Percentiles rank a stretch among this genome's conserved stretches.
phyloP scores from a whole-genome alignment of 2,888 invertebrate genomes.

The Asteroscopus sphinx region DNA sequence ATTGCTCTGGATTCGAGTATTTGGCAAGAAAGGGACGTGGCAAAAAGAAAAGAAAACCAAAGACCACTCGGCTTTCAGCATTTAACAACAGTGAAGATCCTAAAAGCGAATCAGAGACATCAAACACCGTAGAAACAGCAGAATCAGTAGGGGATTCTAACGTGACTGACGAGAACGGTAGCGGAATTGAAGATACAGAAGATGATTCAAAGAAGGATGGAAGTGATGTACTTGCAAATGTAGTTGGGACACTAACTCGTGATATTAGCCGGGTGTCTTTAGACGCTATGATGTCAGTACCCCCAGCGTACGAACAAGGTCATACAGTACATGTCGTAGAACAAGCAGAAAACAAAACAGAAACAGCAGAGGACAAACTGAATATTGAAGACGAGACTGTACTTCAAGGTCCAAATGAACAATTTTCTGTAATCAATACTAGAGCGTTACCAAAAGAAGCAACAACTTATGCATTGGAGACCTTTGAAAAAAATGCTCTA shows the following conservation, averaged over 20 bases:
- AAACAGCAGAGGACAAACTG: slow-evolving; percentile 32
- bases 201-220: slow-evolving; percentile 16
- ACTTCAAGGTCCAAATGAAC: not conserved
- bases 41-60: slow-evolving; percentile 42
- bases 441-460: slow-evolving; percentile 69
- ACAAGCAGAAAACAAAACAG: not conserved
- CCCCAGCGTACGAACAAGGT: slow-evolving; percentile 22
- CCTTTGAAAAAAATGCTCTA: slow-evolving; percentile 75
- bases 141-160: slow-evolving; percentile 25
- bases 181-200: slow-evolving; percentile 36
- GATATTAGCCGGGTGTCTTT: slow-evolving; percentile 21
- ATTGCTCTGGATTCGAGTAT: slow-evolving; percentile 30
- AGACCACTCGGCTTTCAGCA: slow-evolving; percentile 10
- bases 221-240: slow-evolving; percentile 1
- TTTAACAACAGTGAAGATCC: slow-evolving; percentile 23
- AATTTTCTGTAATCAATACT: slow-evolving; percentile 33
- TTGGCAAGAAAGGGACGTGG: slow-evolving; percentile 36
- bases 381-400: slow-evolving; percentile 16
- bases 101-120: slow-evolving; percentile 40
- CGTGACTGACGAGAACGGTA: slow-evolving; percentile 38
- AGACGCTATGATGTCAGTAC: slow-evolving; percentile 32
- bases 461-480: slow-evolving; percentile 76
- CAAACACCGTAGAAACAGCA: slow-evolving; percentile 9
- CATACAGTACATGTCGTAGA: slow-evolving; percentile 8
- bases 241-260: not conserved